Evolutionary conservation across 2,797 vertebrate genomes (phyloP).

Genomic region (Coracias cyanogaster): DNA sequence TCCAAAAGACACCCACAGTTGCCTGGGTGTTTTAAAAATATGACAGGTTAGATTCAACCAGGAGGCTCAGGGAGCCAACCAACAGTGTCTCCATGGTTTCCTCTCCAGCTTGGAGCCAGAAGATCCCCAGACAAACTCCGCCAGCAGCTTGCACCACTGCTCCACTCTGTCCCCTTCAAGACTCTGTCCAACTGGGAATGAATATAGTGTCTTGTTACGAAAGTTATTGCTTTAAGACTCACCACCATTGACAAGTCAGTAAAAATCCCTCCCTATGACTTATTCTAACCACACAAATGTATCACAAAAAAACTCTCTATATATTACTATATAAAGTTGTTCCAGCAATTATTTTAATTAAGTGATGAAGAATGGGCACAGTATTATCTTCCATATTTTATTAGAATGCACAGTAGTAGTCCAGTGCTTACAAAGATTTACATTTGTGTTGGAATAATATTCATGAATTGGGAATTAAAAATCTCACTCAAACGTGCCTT

Average conservation of each 20-base stretch:
- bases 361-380: slow-evolving; percentile 5
- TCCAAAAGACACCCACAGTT: background rate
- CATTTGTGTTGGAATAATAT: slow-evolving; percentile 61
- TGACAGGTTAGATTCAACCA: background rate
- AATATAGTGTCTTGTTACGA: slow-evolving; percentile 25
- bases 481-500: slow-evolving; percentile 58
- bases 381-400: slow-evolving; percentile 14
- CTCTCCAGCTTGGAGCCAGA: background rate
- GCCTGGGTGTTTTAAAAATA: slow-evolving; percentile 11
- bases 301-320: background rate
- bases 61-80: background rate
- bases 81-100: background rate
- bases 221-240: slow-evolving; percentile 31
- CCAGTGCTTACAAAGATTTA: slow-evolving; percentile 36
- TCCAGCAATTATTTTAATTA: slow-evolving; percentile 41
- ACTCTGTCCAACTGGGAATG: slow-evolving; percentile 16
- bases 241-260: slow-evolving; percentile 4
- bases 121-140: background rate
- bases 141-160: background rate
- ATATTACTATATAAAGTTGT: background rate
- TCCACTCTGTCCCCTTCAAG: background rate
- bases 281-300: background rate
- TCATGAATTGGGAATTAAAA: slow-evolving; percentile 64
- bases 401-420: slow-evolving; percentile 31
- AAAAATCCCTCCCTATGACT: slow-evolving; percentile 2